phyloP scores from a whole-genome alignment of 2,888 invertebrate genomes.

The Ophioninae sp. region DNA sequence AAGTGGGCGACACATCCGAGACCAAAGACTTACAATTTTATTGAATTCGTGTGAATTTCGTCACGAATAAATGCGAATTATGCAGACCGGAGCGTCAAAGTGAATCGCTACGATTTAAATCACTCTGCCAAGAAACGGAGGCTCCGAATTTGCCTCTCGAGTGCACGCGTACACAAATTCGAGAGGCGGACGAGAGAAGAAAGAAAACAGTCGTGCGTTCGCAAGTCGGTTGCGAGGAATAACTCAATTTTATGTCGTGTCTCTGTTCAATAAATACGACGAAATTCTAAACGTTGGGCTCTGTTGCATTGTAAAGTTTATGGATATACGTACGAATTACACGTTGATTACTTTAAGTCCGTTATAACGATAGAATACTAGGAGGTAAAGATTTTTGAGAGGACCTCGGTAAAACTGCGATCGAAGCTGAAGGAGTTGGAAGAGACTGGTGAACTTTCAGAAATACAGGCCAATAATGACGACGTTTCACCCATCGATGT shows the following conservation, averaged over 20 bases:
- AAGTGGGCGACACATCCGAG: slow-evolving; percentile 77
- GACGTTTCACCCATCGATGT: background rate
- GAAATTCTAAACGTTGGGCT: slow-evolving; percentile 70
- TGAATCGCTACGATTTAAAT: slow-evolving; percentile 9
- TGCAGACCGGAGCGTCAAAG: slow-evolving; percentile 1
- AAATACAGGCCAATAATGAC: background rate
- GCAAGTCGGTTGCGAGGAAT: background rate
- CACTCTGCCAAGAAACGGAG: slow-evolving; percentile 23
- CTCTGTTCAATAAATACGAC: slow-evolving; percentile 55
- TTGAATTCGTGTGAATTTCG: slow-evolving; percentile 59
- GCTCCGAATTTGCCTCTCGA: slow-evolving; percentile 23
- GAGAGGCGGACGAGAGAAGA: background rate
- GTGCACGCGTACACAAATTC: background rate
- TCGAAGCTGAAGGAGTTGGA: background rate
- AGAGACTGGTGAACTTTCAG: background rate
- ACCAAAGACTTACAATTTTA: slow-evolving; percentile 77
- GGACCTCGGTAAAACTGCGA: background rate
- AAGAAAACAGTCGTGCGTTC: background rate
- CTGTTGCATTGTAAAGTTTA: slow-evolving; percentile 78
- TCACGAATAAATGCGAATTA: slow-evolving; percentile 12
- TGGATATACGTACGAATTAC: slow-evolving; percentile 70
- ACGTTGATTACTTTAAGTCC: slow-evolving; percentile 77
- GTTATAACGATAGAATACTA: slow-evolving; percentile 72
- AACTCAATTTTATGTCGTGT: slow-evolving; percentile 58
- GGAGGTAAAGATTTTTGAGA: slow-evolving; percentile 52